Evolutionary conservation across 2,888 invertebrate species (phyloP), one percentile per base, ranked within the genome.

Genomic region (Galeruca laticollis): DNA sequence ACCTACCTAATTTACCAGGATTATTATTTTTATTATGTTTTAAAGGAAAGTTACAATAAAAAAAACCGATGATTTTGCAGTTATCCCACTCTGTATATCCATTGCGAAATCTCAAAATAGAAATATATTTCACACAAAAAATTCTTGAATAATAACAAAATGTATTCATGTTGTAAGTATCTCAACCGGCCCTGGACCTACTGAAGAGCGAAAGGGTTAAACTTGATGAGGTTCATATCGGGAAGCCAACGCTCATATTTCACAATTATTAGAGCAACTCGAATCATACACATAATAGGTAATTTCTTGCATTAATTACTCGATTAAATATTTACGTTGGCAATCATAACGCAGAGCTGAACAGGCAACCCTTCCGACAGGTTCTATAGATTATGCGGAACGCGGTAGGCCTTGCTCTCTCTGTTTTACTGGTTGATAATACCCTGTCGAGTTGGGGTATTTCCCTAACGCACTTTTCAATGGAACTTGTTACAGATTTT

Each of bases 231-330:
- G 67, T 68, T 60, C 60, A 47, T 65, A 64, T 69, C 69, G 69
- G 60, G 69, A 69, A 69, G 60, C 63, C 63, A 56, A 76, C 75
- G 80, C 82, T 84, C 83, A 83, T 85, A 85, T 85, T 85, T 85
- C 85, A 85, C 85, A 85, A 85, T 86, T 84, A 86, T 84, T 83
- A 83, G 82, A 82, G 84, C 83, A 82, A 83, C 84, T 84, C 84
- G 84, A 86, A 86, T 86, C 85, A 85, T 85, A 85, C 84, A 83
- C 84, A 86, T 86, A 86, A 86, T 86, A 86, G 86, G 86, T 86
- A 86, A 86, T 86, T 86, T 86, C 86, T 86, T 86, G 86, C 86
- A 86, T 86, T 86, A 86, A 86, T 86, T 86, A 86, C 85, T 85
- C 84, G 84, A 84, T 86, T 85, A 86, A 86, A 84, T 85, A 86